phyloP scores from a whole-genome alignment of 1,140 invertebrate species.

The Melanaphis sacchari region DNA sequence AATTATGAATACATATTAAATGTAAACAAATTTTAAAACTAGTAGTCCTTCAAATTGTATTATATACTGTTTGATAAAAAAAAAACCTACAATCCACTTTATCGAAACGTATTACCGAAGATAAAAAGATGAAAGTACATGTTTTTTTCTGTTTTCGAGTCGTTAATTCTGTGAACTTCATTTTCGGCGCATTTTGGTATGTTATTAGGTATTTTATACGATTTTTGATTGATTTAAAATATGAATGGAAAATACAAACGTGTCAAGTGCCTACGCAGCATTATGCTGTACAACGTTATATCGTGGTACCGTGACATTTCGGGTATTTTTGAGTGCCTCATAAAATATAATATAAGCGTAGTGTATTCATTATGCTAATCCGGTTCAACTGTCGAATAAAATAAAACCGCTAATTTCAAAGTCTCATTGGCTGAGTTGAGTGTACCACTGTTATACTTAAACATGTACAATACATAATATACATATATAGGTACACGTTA shows the following conservation, averaged over 20 bases:
- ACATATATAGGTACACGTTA: not conserved
- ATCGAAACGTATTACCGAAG: not conserved
- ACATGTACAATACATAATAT: not conserved
- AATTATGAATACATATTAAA: not conserved
- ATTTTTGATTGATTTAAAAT: not conserved
- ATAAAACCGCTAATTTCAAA: slow-evolving; percentile 23
- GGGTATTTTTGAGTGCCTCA: not conserved
- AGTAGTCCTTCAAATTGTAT: not conserved
- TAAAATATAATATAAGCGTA: not conserved
- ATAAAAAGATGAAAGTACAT: not conserved
- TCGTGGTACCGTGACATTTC: not conserved
- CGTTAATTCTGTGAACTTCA: not conserved
- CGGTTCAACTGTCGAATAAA: not conserved
- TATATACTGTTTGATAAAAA: not conserved
- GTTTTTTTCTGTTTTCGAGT: not conserved
- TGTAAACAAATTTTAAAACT: not conserved
- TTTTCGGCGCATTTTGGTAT: not conserved
- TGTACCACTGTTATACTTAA: not conserved
- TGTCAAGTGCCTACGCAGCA: not conserved
- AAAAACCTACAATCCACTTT: not conserved
- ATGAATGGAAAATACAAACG: not conserved
- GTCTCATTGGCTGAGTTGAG: not conserved
- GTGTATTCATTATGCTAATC: slow-evolving; percentile 15
- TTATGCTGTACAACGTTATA: not conserved
- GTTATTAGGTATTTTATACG: not conserved